Evolutionary conservation across 2,113 vertebrate genomes (phyloP).

Genomic region (Lasiurus cinereus): DNA sequence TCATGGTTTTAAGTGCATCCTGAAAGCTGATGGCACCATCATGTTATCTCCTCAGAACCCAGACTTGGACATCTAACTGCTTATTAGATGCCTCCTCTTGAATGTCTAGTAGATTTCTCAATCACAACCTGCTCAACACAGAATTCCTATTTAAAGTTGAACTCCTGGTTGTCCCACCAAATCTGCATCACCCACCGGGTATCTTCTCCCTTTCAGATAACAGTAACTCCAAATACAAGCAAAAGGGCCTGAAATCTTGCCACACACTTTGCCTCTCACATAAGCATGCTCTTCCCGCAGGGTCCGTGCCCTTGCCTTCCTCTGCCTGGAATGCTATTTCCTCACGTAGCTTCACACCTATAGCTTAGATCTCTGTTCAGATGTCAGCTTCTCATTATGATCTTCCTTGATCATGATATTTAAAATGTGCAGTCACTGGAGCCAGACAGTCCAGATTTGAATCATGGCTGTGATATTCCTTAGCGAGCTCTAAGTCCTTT

Average conservation of each 20-base stretch:
- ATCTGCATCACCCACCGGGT: too few relatives aligned
- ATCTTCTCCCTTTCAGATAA: not conserved
- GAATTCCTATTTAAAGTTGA: not conserved
- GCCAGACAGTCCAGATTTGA: not conserved
- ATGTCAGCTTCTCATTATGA: not conserved
- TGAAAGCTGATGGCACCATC: not conserved
- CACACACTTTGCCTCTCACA: not conserved
- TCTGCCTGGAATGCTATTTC: not conserved
- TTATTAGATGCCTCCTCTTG: not conserved
- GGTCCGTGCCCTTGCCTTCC: not conserved
- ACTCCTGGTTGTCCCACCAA: not conserved
- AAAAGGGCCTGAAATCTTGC: not conserved
- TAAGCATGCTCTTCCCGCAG: not conserved
- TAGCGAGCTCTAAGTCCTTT: not conserved
- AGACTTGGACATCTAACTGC: not conserved
- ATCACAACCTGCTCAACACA: not conserved
- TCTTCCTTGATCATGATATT: not conserved
- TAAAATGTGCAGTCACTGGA: not conserved
- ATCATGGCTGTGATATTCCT: not conserved
- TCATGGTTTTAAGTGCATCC: accelerated
- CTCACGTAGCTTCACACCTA: not conserved
- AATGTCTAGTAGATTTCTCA: not conserved
- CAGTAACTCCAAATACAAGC: not conserved
- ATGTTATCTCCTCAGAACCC: not conserved
- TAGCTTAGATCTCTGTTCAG: not conserved